These are phyloP conservation scores for Rhinichthys osculus DNA, from an alignment of 2,797 vertebrate genomes.

Conservation along the genomic window DNA sequence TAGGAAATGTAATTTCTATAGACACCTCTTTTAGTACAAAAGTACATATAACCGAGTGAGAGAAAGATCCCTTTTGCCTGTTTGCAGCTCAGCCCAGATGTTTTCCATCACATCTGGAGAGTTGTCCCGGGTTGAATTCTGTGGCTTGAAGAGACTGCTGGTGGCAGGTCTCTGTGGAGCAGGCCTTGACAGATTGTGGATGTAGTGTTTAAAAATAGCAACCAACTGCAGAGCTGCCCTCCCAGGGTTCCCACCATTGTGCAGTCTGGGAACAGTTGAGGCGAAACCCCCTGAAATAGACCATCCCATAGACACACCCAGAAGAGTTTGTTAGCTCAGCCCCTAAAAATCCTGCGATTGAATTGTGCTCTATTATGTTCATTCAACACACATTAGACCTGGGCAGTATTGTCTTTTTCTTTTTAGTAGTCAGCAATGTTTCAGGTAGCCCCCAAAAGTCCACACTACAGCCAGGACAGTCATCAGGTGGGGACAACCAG, in stretches of 20 bases:
- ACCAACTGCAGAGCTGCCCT: slow-evolving; percentile 83
- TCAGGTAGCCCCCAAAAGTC: neutral
- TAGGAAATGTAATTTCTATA: neutral
- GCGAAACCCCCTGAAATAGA: slow-evolving; percentile 67
- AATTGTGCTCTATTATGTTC: neutral
- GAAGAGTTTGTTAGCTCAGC: neutral
- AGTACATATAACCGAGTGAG: neutral
- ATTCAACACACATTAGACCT: neutral
- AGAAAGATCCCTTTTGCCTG: slow-evolving; percentile 30
- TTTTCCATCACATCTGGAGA: slow-evolving; percentile 90
- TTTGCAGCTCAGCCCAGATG: slow-evolving; percentile 84
- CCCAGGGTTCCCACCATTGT: slow-evolving; percentile 92
- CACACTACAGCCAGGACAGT: neutral
- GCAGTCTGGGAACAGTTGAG: slow-evolving; percentile 92
- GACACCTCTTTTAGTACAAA: slow-evolving; percentile 9
- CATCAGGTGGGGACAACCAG: neutral
- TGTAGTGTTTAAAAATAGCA: slow-evolving; percentile 93
- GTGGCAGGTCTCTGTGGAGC: slow-evolving; percentile 88
- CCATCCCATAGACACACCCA: slow-evolving; percentile 23
- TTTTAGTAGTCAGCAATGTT: neutral
- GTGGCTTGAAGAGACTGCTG: slow-evolving; percentile 84
- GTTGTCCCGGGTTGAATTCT: slow-evolving; percentile 88
- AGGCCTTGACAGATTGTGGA: slow-evolving; percentile 86
- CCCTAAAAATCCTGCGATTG: neutral
- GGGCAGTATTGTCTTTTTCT: neutral